Percentiles rank a stretch among this genome's conserved stretches.
Conservation (phyloP, 2,797 vertebrate species). For the Phalloptychus januarius region DNA sequence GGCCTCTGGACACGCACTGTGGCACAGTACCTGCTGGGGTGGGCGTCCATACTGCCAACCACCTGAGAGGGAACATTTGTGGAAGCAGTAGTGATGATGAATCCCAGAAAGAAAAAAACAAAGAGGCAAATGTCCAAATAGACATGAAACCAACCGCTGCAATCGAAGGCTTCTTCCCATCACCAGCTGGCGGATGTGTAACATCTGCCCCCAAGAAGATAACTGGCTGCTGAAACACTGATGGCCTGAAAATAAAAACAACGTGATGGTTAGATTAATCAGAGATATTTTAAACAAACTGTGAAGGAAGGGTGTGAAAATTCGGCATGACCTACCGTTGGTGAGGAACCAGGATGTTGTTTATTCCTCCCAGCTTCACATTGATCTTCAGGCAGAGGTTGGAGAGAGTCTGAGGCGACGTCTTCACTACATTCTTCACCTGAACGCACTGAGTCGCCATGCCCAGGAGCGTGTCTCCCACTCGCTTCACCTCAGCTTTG, state of each 20-base stretch:
- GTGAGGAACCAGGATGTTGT: slow-evolving; percentile 99
- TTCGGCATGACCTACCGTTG: slow-evolving; percentile 70
- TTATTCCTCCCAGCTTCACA: slow-evolving; percentile 98
- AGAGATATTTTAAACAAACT: not conserved
- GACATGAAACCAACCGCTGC: slow-evolving; percentile 87
- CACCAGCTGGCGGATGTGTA: slow-evolving; percentile 96
- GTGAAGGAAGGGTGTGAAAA: not conserved
- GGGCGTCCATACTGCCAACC: slow-evolving; percentile 98
- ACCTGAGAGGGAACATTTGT: slow-evolving; percentile 77
- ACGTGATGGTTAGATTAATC: not conserved
- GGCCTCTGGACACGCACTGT: slow-evolving; percentile 97
- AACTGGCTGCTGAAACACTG: slow-evolving; percentile 99
- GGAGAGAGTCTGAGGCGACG: slow-evolving; percentile 97
- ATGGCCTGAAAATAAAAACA: slow-evolving; percentile 67
- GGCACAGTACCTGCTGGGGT: slow-evolving; percentile 98
- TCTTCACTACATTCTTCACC: slow-evolving; percentile 99
- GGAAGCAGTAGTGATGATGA: not conserved
- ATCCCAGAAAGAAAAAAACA: not conserved
- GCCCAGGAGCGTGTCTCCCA: slow-evolving; percentile 95
- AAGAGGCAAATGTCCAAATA: not conserved
- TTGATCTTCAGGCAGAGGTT: slow-evolving; percentile 99
- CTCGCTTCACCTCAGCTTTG: slow-evolving; percentile 94
- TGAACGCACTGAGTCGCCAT: slow-evolving; percentile 99
- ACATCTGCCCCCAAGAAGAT: slow-evolving; percentile 99
- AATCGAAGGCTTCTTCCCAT: slow-evolving; percentile 98